A percentile compares a stretch with the other conserved stretches of the same genome.
Evolutionary conservation across 2,888 invertebrate species (phyloP).

Genomic region (Cerceris ruficornis): DNA sequence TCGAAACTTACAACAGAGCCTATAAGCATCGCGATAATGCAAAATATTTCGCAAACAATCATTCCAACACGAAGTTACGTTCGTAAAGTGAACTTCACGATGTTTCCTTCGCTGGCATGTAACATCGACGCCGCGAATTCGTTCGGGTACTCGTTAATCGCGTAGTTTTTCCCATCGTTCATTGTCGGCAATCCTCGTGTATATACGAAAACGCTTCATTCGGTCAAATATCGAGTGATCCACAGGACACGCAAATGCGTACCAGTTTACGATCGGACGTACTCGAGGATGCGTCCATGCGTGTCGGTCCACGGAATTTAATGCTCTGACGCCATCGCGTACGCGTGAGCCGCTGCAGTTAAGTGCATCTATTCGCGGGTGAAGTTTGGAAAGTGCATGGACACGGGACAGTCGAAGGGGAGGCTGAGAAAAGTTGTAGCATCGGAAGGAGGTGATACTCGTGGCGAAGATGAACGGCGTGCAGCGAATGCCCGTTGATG

Average conservation of each 20-base stretch:
- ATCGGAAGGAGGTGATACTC: no score
- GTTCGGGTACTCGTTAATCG: background rate
- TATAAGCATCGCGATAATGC: no score
- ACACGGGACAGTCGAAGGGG: no score
- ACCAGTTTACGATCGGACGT: constrained; percentile 42
- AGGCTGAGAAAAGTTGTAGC: no score
- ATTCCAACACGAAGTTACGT: no score
- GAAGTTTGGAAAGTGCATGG: no score
- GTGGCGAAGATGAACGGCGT: constrained; percentile 74
- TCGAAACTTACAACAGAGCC: no score
- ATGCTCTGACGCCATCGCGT: constrained; percentile 16
- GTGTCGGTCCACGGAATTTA: constrained; percentile 19
- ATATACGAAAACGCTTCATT: constrained; percentile 21
- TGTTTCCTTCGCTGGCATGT: no score
- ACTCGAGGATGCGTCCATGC: constrained; percentile 28
- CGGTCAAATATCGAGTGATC: constrained; percentile 20
- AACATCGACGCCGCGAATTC: background rate
- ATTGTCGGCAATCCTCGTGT: background rate
- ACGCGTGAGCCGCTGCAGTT: no score
- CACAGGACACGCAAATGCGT: constrained; percentile 22
- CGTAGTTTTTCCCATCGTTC: background rate
- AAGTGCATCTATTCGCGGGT: no score
- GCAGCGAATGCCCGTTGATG: constrained; percentile 67
- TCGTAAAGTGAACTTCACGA: no score
- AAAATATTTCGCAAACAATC: no score